Base-by-base conservation (phyloP, 2,888 invertebrate genomes). In the Notodonta ziczac region DNA sequence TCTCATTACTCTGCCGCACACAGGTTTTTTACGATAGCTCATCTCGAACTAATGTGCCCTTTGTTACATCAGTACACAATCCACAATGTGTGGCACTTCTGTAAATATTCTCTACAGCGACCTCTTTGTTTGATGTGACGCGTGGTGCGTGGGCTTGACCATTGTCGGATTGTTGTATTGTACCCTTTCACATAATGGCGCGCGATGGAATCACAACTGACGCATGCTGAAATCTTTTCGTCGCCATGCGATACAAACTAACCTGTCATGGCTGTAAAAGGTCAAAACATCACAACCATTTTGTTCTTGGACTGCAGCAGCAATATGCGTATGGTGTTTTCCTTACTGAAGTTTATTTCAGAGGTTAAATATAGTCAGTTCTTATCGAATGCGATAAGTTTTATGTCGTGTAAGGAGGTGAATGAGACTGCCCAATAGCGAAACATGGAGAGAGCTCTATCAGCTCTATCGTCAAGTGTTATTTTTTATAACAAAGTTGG, bases 11-110 rank as follows among this genome's bases (percentile, higher is more conserved):
- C 64, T 70, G 61, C 60, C 73, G 61, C 66, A 69, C 65, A 70
- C 58, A 63, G 66, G 63, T 68, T 73, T 77, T 75, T 77, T 73
- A 79, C 71, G 76, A 77, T 74, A 77, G 68, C 72, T 78, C 80
- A 78, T 82, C 80, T 80, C 75, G 67, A 72, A 80, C 76, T 84
- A 83, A 84, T 81, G 80, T 74, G 71, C 70, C 74, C 80, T 82
- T 85, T 84, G 83, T 83, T 81, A 77, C 72, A 67, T 67, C 64
- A 63, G 59, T 65, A 70, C 67, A 69, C 74, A 73, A 67, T 73
- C 72, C 71, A 76, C 77, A 77, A 74, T 74, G 67, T 76, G 72
- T 76, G 78, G 73, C 78, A 75, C 77, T 81, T 76, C 74, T 80
- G 78, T 83, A 78, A 80, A 82, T 79, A 81, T 80, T 80, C 74